Evolutionary conservation across 30 jellyfish, hydroid and myxozoan species (phyloP), one percentile per base, ranked within the genome.

Genomic region (Hydractinia echinata): DNA sequence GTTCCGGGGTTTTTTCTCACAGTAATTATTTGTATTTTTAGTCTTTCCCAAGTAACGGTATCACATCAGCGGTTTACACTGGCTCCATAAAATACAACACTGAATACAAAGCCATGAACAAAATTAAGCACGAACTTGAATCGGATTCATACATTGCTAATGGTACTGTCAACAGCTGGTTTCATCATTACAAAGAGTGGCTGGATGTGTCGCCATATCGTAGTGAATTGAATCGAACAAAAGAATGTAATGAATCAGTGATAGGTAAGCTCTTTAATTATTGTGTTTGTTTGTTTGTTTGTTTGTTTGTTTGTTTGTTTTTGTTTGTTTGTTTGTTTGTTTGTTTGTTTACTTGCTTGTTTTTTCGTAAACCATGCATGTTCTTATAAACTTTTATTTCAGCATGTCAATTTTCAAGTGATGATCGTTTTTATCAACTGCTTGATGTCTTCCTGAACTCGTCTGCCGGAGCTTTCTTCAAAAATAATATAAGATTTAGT

Each of bases 31-130:
- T 61, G 50, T 21, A 66, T 15, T 62, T 66, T 61, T 76, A 89
- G 95, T 81, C 70, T 66, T 89, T 84, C 79, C 95, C 97, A 66
- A 73, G 72, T 20, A 91, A 85, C n/a, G 97, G 97, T 44, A 82
- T 89, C 53, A 30, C 64, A 13, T 73, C 87, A 13, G 67, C 91
- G 4, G 89, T 72, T 14, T 64, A 89, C 66, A 55, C 84, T 10
- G 97, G 97, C 82, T 73, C 61, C 64, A 76, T 87, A 18, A 84
- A 87, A 54, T 87, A 87, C 76, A 81, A 73, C 85, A 81, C 66
- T 13, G 95, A 87, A 15, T 84, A 87, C 54, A 62, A 53, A 53
- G 54, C 73, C 61, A 10, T 87, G 76, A 53, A 81, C 18, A 15
- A 73, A 51, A 87, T 76, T 4, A 56, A 72, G 69, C 70, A 66